Percentiles rank a stretch among this genome's conserved stretches.
Evolutionary conservation across 2,113 vertebrate genomes (phyloP).

Genomic region (Rallus limicola): DNA sequence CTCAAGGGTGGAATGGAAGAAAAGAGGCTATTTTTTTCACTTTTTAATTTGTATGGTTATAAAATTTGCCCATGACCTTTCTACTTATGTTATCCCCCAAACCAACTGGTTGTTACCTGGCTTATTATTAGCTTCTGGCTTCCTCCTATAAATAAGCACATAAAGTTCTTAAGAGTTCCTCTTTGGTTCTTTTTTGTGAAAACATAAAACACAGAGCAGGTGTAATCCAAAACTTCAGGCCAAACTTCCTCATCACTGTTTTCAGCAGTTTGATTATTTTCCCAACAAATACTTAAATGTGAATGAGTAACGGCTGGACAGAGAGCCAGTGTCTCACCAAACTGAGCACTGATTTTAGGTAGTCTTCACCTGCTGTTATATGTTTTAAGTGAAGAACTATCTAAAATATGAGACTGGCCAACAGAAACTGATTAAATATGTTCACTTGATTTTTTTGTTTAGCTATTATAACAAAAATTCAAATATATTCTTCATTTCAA

Average conservation of each 20-base stretch:
- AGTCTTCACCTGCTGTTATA: background rate
- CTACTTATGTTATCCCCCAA: background rate
- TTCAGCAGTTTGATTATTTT: background rate
- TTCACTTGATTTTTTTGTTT: background rate
- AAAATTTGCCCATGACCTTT: background rate
- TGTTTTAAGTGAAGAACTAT: background rate
- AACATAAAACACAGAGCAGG: background rate
- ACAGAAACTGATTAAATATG: background rate
- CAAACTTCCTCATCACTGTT: background rate
- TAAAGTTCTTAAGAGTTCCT: background rate
- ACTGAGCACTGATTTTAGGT: background rate
- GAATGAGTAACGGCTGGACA: background rate
- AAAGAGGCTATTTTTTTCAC: background rate
- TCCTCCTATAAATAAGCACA: background rate
- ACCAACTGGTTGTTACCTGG: background rate
- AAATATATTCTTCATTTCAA: background rate
- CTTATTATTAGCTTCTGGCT: background rate
- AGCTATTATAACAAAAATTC: background rate
- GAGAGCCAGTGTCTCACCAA: background rate
- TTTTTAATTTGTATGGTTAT: background rate
- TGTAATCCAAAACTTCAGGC: background rate
- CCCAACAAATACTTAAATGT: background rate
- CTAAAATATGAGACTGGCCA: background rate
- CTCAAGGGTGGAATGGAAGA: rapidly evolving
- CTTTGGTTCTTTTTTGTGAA: background rate